Base-by-base conservation (phyloP, 2,888 invertebrate species). In the Steromphala cineraria region DNA sequence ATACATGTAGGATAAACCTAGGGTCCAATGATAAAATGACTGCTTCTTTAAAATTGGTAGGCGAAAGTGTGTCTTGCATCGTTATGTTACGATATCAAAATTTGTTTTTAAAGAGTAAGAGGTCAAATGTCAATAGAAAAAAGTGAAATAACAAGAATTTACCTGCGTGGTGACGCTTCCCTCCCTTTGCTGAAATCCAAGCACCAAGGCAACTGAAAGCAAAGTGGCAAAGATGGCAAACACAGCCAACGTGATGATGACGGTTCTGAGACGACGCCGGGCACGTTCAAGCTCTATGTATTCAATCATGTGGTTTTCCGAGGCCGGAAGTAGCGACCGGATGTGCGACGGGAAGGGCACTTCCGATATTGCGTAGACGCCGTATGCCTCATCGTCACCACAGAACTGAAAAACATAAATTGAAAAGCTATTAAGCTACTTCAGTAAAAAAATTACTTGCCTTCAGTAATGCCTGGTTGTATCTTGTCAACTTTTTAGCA, bases 261-360 rank as follows among this genome's bases (percentile, higher is more conserved):
- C 76, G 31, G 53, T 76, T 24, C 76, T 28, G 31, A 76, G 36
- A 8, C 76, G 76, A 24, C 53, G 53, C 28, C 76, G 76, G 53
- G 76, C 76, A 0, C 53, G 53, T n/a, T 76, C 76, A 15, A 76
- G 55, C 31, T 53, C 76, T 31, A 76, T 76, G 76, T 76, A 76
- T 31, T 76, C 76, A 8, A 55, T 28, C 76, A 76, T 76, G 55
- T 76, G 76, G 76, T 76, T 76, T n/a, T 76, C 76, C 15, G 76
- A 76, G 10, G 76, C 76, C 19, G 76, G 76, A 4, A 76, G 76
- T n/a, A 76, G 53, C 31, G 53, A 36, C n/a, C 76, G 24, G 53
- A 76, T 76, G 76, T 76, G 76, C 13, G 76, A 76, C 15, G 76
- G 76, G 31, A 53, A 53, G n/a, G 76, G 19, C 36, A 36, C 31